A percentile compares a stretch with the other conserved stretches of the same genome.
Evolutionary conservation across 2,113 vertebrate genomes (phyloP).

Genomic region (Perca flavescens): DNA sequence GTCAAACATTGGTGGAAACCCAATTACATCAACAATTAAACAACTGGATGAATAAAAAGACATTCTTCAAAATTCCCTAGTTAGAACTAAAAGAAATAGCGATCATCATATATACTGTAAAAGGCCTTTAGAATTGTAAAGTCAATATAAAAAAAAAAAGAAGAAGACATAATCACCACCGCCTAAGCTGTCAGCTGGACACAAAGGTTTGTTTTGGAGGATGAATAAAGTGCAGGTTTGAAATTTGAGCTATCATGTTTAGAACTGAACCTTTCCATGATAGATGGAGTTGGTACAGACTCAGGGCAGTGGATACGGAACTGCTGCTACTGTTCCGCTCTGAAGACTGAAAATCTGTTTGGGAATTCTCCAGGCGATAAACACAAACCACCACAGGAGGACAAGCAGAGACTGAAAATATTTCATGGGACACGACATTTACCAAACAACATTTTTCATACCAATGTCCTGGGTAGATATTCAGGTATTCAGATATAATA

Average conservation of each 20-base stretch:
- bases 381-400: neutral
- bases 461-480: neutral
- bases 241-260: constrained; percentile 19
- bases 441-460: constrained; percentile 10
- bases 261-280: neutral
- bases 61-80: no score
- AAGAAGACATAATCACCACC: neutral
- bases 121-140: no score
- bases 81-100: no score
- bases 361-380: neutral
- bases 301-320: constrained; percentile 1
- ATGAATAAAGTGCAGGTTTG: neutral
- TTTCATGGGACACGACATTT: neutral
- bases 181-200: neutral
- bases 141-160: no score
- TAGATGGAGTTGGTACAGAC: neutral
- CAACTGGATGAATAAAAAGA: no score
- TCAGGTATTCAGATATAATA: no score
- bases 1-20: neutral
- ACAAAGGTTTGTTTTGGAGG: neutral
- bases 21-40: no score
- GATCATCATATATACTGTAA: no score
- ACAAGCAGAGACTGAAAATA: neutral
- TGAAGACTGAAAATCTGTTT: neutral
- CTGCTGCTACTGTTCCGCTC: constrained; percentile 6